Evolutionary conservation across 2,113 vertebrate species (phyloP), one percentile per base, ranked within the genome.

Genomic region (Smithornis capensis): DNA sequence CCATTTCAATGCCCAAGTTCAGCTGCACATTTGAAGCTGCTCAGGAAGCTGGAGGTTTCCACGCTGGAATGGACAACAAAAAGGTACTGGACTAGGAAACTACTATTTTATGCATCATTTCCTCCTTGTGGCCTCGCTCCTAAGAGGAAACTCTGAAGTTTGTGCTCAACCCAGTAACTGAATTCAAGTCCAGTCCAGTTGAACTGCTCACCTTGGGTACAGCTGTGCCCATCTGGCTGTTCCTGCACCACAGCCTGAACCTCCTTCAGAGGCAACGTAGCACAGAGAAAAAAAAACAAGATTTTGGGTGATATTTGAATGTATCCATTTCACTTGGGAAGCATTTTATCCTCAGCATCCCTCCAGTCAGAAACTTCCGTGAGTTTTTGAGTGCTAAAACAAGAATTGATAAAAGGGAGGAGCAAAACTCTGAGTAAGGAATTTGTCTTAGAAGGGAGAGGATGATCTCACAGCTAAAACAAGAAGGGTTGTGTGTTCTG

Each of bases 281-380:
- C 21, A 8, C 4, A 9, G 44, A 37, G n/a, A 70, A 83, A 53
- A 27, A n/a, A 35, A 84, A 77, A 42, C 7, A 49, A n/a, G 4
- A 79, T 29, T 53, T 59, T 11, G 22, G 60, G 4, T 8, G 12
- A n/a, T 37, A 73, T 8, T 28, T 56, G 6, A 52, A 21, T 5
- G 1, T 6, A 27, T 37, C 29, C 0, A 0, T 64, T 91, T 63
- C 53, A 57, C 56, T 40, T 40, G 9, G 33, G 62, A 85, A 73
- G 21, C 8, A 29, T 71, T 91, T 89, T 59, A 22, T 37, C 24
- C 40, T 67, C 16, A 47, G 24, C 16, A 17, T 53, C 40, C n/a
- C 56, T 52, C 62, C 40, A 45, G 9, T 38, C 59, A 88, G 40
- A 81, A 74, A 12, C 7, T 64, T 12, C 33, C 7, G 33, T 33